These are phyloP conservation scores for Drosophila neocordata DNA, from an alignment of 1,140 invertebrate species.

Conservation along the genomic window DNA sequence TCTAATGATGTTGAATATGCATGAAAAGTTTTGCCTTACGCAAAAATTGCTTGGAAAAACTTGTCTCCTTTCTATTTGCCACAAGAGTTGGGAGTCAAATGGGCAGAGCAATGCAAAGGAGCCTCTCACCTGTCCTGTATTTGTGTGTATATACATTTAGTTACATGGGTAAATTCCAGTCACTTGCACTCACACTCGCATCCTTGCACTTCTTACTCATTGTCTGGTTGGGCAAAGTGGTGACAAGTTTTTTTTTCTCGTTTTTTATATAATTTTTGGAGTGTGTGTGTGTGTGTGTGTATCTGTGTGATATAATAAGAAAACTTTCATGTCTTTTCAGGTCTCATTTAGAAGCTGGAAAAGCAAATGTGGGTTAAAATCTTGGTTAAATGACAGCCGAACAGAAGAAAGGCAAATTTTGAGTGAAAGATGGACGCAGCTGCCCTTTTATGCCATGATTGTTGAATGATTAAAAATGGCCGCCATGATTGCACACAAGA, in stretches of 20 bases:
- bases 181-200: slow-evolving; percentile 10
- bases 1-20: slow-evolving; percentile 80
- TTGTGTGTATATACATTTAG: slow-evolving; percentile 2
- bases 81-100: slow-evolving; percentile 10
- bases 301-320: slow-evolving; percentile 60
- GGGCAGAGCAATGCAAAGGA: not conserved
- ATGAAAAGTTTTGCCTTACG: slow-evolving; percentile 67
- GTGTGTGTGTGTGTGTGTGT: slow-evolving; percentile 15
- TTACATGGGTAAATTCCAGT: slow-evolving; percentile 13
- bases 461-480: slow-evolving; percentile 69
- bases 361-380: slow-evolving; percentile 50
- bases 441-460: slow-evolving; percentile 48
- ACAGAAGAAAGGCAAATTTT: slow-evolving; percentile 7
- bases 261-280: not conserved
- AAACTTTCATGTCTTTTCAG: slow-evolving; percentile 72
- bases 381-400: slow-evolving; percentile 48
- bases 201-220: slow-evolving; percentile 5
- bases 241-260: not conserved
- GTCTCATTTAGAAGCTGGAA: slow-evolving; percentile 66
- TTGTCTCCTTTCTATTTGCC: slow-evolving; percentile 48
- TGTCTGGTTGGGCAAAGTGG: slow-evolving; percentile 4
- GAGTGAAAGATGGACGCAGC: slow-evolving; percentile 40
- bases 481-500: slow-evolving; percentile 29
- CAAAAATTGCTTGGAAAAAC: slow-evolving; percentile 60
- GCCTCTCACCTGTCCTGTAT: slow-evolving; percentile 20